These are phyloP conservation scores for Bos javanicus DNA, from an alignment of 2,113 vertebrate genomes.

Conservation along the genomic window DNA sequence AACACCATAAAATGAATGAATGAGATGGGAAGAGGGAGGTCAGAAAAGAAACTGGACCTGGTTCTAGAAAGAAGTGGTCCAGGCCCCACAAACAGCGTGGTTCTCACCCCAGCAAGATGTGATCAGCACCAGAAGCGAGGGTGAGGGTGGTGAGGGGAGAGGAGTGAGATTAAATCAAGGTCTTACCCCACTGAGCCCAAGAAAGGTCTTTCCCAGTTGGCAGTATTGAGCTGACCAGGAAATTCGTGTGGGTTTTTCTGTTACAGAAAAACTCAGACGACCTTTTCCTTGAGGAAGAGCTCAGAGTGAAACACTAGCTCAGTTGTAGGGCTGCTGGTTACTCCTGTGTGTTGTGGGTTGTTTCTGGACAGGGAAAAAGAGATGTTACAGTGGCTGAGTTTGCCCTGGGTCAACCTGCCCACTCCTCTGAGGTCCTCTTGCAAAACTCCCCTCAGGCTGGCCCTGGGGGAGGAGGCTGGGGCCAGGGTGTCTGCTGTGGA, in stretches of 20 bases:
- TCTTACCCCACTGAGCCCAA: background rate
- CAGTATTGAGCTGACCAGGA: background rate
- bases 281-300: background rate
- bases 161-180: background rate
- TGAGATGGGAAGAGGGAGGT: background rate
- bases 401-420: background rate
- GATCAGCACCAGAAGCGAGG: background rate
- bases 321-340: background rate
- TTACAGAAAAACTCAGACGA: background rate
- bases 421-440: background rate
- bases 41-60: background rate
- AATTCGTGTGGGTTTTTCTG: background rate
- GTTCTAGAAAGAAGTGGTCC: background rate
- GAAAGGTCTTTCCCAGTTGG: background rate
- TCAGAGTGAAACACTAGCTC: background rate
- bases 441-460: background rate
- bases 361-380: background rate
- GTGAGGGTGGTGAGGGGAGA: background rate
- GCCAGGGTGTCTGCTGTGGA: background rate
- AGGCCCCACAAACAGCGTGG: background rate
- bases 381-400: background rate
- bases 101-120: background rate
- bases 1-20: background rate
- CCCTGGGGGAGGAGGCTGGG: background rate
- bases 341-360: background rate